These are phyloP conservation scores for Reticulitermes speratus DNA, from an alignment of 1,140 invertebrate genomes.

Conservation along the genomic window DNA sequence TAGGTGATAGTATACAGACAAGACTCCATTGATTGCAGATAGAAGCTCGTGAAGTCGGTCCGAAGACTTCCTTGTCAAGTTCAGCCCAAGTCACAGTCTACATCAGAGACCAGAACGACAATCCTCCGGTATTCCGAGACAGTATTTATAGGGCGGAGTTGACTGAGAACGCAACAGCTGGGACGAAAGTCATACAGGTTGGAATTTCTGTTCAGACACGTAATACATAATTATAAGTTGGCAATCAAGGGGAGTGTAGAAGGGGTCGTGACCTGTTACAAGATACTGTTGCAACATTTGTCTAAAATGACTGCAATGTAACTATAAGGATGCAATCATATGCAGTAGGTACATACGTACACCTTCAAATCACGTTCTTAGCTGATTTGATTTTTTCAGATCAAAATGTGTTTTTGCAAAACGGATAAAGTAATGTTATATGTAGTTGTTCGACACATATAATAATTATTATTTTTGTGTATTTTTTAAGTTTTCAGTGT, in stretches of 20 bases:
- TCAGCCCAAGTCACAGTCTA: slow-evolving; percentile 74
- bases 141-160: slow-evolving; percentile 70
- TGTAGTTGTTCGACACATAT: too few relatives aligned
- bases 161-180: slow-evolving; percentile 75
- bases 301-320: too few relatives aligned
- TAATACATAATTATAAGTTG: slow-evolving; percentile 28
- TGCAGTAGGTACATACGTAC: too few relatives aligned
- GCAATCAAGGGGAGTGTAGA: background rate
- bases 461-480: too few relatives aligned
- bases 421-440: too few relatives aligned
- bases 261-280: too few relatives aligned
- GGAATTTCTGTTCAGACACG: slow-evolving; percentile 36
- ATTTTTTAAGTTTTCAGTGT: too few relatives aligned
- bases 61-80: slow-evolving; percentile 65
- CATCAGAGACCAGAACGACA: slow-evolving; percentile 87
- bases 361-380: too few relatives aligned
- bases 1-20: background rate
- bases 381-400: too few relatives aligned
- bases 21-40: slow-evolving; percentile 53
- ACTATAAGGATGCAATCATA: too few relatives aligned
- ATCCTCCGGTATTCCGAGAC: slow-evolving; percentile 76
- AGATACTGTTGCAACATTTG: too few relatives aligned
- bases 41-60: slow-evolving; percentile 74
- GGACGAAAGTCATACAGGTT: slow-evolving; percentile 72
- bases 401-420: too few relatives aligned